Base-by-base conservation (phyloP, 2,113 vertebrate species). In the Tor tambroides region DNA sequence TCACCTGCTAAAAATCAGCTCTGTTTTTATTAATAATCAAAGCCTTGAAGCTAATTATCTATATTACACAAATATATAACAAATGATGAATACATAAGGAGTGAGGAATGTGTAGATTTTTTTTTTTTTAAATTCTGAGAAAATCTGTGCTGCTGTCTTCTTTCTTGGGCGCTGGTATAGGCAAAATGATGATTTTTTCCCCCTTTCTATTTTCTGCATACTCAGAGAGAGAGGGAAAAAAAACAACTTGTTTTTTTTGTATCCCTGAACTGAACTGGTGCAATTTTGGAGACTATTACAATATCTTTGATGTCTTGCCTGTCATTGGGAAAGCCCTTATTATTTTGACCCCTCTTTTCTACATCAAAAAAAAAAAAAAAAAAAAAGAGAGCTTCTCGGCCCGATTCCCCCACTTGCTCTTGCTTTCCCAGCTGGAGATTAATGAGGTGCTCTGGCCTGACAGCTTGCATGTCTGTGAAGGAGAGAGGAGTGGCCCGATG, bases 391-490 rank as follows among this genome's bases (percentile, higher is more conserved):
- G 84, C 85, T 84, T 83, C 76, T 35, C 90, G 69, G 89, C 87
- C 35, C 5, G 32, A 26, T 80, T 49, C 86, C 67, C 78, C 92
- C 92, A 91, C 92, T 88, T 89, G 63, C 91, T 87, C n/a, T 54
- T 54, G 76, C 46, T 11, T n/a, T 46, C 72, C 30, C 1, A 19
- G 23, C 11, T 87, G 80, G 8, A 92, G 5, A 93, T 89, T 88
- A 93, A 94, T 94, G 91, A 83, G 49, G 75, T 26, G 82, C 84
- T 91, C 92, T 91, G 80, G 90, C 91, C 88, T 88, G 92, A 91
- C 91, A 92, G 93, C 92, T 95, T 91, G 90, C 91, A 91, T 88
- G 83, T 92, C 92, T 92, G 91, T 85, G 90, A 84, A 90, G 91
- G 91, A 78, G 89, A 76, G 56, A 91, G 89, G 83, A 76, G 28